Evolutionary conservation across 2,888 invertebrate species (phyloP).

Genomic region (Anorthoa munda): DNA sequence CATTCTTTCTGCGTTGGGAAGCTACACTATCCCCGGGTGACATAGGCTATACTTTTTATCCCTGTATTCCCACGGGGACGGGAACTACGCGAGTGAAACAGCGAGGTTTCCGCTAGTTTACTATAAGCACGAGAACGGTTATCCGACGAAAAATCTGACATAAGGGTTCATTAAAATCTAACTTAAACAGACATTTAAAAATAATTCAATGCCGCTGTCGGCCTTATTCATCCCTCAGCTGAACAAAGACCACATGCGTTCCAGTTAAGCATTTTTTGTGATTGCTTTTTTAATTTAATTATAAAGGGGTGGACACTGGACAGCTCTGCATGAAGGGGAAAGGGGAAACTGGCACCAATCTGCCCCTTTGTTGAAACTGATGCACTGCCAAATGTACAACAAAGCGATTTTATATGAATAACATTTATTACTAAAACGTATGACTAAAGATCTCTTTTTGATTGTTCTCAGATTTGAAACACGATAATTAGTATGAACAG

Average conservation of each 20-base stretch:
- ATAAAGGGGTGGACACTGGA: slow-evolving; percentile 30
- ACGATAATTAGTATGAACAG: no score
- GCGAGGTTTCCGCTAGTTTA: no score
- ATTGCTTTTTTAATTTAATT: slow-evolving; percentile 47
- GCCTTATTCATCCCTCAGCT: slow-evolving; percentile 18
- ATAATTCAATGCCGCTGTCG: background rate
- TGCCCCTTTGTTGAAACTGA: slow-evolving; percentile 27
- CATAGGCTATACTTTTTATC: no score
- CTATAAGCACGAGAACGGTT: no score
- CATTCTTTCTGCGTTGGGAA: no score
- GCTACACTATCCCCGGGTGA: no score
- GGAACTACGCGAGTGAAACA: no score
- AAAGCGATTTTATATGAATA: slow-evolving; percentile 33
- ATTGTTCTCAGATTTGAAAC: slow-evolving; percentile 4
- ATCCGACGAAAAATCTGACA: background rate
- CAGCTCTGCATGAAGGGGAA: background rate
- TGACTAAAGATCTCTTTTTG: slow-evolving; percentile 26
- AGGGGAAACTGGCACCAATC: slow-evolving; percentile 32
- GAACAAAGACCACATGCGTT: slow-evolving; percentile 19
- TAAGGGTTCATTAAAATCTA: background rate
- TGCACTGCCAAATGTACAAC: slow-evolving; percentile 44
- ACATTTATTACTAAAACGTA: slow-evolving; percentile 13
- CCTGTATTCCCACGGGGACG: no score
- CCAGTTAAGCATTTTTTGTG: slow-evolving; percentile 27
- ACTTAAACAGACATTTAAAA: slow-evolving; percentile 11